A percentile compares a stretch with the other conserved stretches of the same genome.
Conservation (phyloP, 2,113 vertebrate genomes). For the Salvelinus alpinus region DNA sequence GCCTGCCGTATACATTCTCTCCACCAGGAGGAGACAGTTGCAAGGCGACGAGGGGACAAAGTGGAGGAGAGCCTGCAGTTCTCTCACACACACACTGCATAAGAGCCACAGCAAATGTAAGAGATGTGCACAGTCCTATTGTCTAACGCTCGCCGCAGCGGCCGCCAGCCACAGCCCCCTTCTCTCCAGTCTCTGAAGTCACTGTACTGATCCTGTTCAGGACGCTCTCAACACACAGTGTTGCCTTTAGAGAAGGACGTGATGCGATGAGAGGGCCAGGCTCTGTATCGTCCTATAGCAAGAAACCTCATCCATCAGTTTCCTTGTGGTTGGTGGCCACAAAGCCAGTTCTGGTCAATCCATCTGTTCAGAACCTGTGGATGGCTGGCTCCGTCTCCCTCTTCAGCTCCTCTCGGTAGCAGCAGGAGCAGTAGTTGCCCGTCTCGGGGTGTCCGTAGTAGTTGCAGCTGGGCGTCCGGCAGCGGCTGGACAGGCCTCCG, state of each 20-base stretch:
- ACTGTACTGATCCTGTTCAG: background rate
- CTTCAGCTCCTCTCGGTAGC: conserved; percentile 88
- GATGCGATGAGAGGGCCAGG: conserved; percentile 23
- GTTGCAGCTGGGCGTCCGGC: conserved; percentile 88
- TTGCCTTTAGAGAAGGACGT: conserved; percentile 36
- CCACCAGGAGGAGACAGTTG: conserved; percentile 62
- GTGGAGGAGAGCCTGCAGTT: conserved; percentile 39
- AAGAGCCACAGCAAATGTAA: conserved; percentile 70
- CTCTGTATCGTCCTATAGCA: conserved; percentile 16
- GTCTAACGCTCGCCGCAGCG: conserved; percentile 30
- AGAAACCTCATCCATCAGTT: conserved; percentile 5
- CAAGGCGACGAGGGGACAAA: conserved; percentile 39
- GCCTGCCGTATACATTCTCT: conserved; percentile 64
- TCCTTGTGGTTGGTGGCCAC: conserved; percentile 16
- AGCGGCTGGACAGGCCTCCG: conserved; percentile 76
- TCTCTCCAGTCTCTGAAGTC: conserved; percentile 13
- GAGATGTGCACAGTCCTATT: conserved; percentile 58
- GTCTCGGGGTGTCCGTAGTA: conserved; percentile 95
- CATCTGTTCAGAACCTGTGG: conserved; percentile 83
- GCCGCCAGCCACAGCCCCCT: conserved; percentile 20
- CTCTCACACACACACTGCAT: conserved; percentile 41
- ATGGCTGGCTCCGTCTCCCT: conserved; percentile 78
- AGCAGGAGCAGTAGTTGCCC: conserved; percentile 94
- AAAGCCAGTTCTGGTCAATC: conserved; percentile 44
- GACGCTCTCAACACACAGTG: conserved; percentile 8